phyloP scores from a whole-genome alignment of 2,888 invertebrate genomes.

The Nysson spinosus region DNA sequence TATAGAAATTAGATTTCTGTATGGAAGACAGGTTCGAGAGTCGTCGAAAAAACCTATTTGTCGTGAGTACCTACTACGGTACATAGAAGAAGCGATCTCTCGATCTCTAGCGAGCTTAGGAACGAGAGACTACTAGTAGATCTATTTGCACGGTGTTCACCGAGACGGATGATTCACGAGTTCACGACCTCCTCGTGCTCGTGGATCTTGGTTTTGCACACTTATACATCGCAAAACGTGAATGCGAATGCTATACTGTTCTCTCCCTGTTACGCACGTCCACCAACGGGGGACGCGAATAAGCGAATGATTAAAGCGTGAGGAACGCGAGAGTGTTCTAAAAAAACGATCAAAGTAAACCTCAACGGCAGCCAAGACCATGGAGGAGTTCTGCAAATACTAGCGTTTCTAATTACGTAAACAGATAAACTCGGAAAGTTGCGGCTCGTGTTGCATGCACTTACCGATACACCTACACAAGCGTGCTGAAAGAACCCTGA shows the following conservation, averaged over 20 bases:
- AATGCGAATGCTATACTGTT: too few species aligned
- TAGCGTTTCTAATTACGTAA: constrained; percentile 46
- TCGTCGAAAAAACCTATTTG: background rate
- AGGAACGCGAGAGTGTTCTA: constrained; percentile 10
- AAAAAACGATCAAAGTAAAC: constrained; percentile 35
- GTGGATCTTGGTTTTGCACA: constrained; percentile 7
- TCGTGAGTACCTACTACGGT: background rate
- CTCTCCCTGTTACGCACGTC: background rate
- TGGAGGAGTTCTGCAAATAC: constrained; percentile 13
- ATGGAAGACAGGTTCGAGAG: background rate
- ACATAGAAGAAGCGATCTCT: constrained; percentile 3
- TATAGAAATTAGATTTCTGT: too few species aligned
- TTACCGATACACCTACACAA: background rate
- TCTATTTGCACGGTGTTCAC: constrained; percentile 18
- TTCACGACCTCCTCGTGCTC: constrained; percentile 32
- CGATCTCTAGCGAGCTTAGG: background rate
- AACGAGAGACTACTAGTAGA: background rate
- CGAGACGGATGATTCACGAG: constrained; percentile 44
- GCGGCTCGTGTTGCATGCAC: background rate
- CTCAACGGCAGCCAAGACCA: constrained; percentile 25
- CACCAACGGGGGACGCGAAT: constrained; percentile 11
- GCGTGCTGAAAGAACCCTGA: background rate
- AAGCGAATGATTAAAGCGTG: constrained; percentile 13
- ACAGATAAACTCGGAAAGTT: constrained; percentile 17
- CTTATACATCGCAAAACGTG: too few species aligned